Evolutionary conservation across 2,888 invertebrate species (phyloP).

Genomic region (Quadroppia sp.): DNA sequence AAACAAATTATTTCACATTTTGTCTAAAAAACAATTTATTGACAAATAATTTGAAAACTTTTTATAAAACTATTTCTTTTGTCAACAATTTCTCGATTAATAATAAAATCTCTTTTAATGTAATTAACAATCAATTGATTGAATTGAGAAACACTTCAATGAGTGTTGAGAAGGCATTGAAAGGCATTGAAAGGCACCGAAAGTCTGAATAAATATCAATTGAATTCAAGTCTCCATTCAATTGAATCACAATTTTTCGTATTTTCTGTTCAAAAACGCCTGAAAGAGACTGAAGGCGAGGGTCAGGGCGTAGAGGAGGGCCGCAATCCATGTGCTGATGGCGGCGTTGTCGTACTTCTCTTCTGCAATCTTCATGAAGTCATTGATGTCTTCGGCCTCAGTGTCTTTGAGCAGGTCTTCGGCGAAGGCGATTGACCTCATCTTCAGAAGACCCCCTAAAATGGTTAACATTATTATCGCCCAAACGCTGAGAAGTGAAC

Average conservation of each 20-base stretch:
- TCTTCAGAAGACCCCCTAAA: constrained; percentile 51
- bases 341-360: constrained; percentile 51
- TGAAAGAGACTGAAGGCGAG: constrained; percentile 48
- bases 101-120: too few relatives aligned
- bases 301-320: constrained; percentile 54
- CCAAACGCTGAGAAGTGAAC: constrained; percentile 84
- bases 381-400: constrained; percentile 8
- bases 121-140: too few relatives aligned
- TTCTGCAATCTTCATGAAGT: constrained; percentile 47
- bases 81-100: too few relatives aligned
- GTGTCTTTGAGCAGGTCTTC: constrained; percentile 51
- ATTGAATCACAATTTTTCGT: neutral
- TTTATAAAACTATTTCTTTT: too few relatives aligned
- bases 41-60: too few relatives aligned
- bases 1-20: too few relatives aligned
- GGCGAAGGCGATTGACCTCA: constrained; percentile 51
- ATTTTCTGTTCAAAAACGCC: constrained; percentile 28
- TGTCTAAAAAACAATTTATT: too few relatives aligned
- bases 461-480: constrained; percentile 80
- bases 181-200: too few relatives aligned
- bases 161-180: too few relatives aligned
- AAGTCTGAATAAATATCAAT: too few relatives aligned
- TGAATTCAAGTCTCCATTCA: too few relatives aligned
- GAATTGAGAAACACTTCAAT: too few relatives aligned
- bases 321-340: constrained; percentile 57